phyloP scores from a whole-genome alignment of 1,140 invertebrate genomes.

The Zaprionus inermis region DNA sequence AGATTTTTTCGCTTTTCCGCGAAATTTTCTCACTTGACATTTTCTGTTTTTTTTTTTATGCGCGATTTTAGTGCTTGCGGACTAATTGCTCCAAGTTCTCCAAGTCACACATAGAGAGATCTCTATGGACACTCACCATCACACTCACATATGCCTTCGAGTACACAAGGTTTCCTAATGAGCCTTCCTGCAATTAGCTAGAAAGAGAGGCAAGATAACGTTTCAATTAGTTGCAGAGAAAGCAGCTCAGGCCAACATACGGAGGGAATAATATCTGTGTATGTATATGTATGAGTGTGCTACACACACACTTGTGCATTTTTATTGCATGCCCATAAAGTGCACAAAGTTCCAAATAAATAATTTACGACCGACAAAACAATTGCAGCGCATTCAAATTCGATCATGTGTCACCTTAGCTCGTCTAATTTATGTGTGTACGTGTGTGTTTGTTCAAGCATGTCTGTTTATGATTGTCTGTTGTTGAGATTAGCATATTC shows the following conservation, averaged over 20 bases:
- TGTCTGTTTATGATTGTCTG: not conserved
- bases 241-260: constrained; percentile 11
- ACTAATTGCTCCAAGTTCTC: constrained; percentile 70
- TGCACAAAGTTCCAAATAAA: constrained; percentile 63
- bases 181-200: constrained; percentile 33
- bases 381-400: constrained; percentile 46
- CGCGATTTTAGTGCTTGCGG: constrained; percentile 58
- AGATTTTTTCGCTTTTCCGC: constrained; percentile 52
- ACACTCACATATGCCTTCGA: constrained; percentile 3
- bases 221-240: constrained; percentile 78
- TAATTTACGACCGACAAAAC: constrained; percentile 39
- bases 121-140: not conserved
- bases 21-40: constrained; percentile 69
- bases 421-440: constrained; percentile 27
- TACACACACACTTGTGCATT: not conserved
- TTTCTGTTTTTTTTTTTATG: constrained; percentile 41
- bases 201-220: constrained; percentile 45
- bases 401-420: constrained; percentile 56
- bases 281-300: constrained; percentile 39
- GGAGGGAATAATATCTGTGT: not conserved
- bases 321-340: constrained; percentile 63
- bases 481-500: constrained; percentile 33
- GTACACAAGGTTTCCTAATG: constrained; percentile 42
- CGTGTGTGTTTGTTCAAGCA: not conserved
- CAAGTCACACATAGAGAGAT: constrained; percentile 15